Evolutionary conservation across 1,140 invertebrate species (phyloP).

Genomic region (Cherax quadricarinatus): DNA sequence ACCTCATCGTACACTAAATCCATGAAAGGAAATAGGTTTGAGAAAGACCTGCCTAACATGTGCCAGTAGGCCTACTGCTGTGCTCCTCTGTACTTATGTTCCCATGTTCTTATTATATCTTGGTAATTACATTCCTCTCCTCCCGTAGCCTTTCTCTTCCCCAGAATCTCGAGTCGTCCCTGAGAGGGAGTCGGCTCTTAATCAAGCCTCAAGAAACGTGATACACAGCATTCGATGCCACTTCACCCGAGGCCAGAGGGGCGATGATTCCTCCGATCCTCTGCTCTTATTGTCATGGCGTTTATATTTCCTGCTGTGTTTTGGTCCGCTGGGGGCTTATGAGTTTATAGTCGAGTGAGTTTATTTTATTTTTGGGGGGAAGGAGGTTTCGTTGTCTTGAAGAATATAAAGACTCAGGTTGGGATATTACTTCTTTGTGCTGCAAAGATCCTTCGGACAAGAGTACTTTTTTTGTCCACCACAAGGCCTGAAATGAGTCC

Average conservation of each 20-base stretch:
- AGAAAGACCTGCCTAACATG: too few species aligned
- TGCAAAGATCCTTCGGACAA: not conserved
- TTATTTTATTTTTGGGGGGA: not conserved
- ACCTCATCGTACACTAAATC: too few species aligned
- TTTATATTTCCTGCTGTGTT: conserved; percentile 29
- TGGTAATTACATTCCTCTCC: too few species aligned
- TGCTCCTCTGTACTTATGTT: too few species aligned
- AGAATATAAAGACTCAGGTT: not conserved
- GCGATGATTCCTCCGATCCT: conserved; percentile 22
- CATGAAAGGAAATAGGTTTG: too few species aligned
- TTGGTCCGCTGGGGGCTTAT: not conserved
- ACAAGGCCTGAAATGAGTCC: not conserved
- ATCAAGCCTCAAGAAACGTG: conserved; percentile 50
- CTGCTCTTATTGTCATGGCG: conserved; percentile 13
- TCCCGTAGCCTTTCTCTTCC: too few species aligned
- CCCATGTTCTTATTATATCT: too few species aligned
- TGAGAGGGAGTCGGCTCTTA: conserved; percentile 21
- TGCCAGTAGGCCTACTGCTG: too few species aligned
- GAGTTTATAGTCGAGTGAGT: conserved; percentile 12
- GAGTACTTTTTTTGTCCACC: not conserved
- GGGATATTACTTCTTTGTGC: not conserved
- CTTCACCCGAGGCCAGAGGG: conserved; percentile 16
- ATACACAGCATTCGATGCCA: conserved; percentile 53
- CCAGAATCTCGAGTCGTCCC: not conserved
- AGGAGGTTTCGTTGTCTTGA: not conserved